These are phyloP conservation scores for Neodon shergylaensis DNA, from an alignment of 2,113 vertebrate genomes.

Conservation along the genomic window DNA sequence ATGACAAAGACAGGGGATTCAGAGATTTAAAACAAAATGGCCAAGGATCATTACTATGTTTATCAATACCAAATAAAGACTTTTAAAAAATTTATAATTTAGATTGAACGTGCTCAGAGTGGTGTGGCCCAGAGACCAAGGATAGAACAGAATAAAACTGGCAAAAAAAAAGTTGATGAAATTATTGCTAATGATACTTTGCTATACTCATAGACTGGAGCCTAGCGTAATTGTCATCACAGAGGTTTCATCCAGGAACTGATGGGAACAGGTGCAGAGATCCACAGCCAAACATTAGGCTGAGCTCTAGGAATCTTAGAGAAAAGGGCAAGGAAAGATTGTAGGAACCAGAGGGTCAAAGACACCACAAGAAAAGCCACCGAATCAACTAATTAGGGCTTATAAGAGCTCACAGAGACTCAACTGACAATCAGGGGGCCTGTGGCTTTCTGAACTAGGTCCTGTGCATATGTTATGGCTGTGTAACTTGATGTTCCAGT, in stretches of 20 bases:
- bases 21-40: constrained; percentile 1
- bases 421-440: background rate
- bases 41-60: background rate
- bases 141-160: background rate
- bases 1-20: constrained; percentile 3
- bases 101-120: background rate
- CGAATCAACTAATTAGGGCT: background rate
- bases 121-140: background rate
- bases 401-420: background rate
- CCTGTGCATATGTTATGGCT: background rate
- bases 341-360: background rate
- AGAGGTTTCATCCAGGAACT: background rate
- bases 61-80: background rate
- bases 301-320: background rate
- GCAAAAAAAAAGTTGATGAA: background rate
- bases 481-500: background rate
- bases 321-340: too few species aligned
- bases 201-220: background rate
- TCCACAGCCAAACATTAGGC: background rate
- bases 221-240: background rate
- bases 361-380: too few species aligned
- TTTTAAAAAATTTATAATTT: background rate
- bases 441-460: background rate
- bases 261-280: background rate
- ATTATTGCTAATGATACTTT: background rate